These are phyloP conservation scores for Dufourea novaeangliae DNA, from an alignment of 1,140 invertebrate genomes.

Conservation along the genomic window DNA sequence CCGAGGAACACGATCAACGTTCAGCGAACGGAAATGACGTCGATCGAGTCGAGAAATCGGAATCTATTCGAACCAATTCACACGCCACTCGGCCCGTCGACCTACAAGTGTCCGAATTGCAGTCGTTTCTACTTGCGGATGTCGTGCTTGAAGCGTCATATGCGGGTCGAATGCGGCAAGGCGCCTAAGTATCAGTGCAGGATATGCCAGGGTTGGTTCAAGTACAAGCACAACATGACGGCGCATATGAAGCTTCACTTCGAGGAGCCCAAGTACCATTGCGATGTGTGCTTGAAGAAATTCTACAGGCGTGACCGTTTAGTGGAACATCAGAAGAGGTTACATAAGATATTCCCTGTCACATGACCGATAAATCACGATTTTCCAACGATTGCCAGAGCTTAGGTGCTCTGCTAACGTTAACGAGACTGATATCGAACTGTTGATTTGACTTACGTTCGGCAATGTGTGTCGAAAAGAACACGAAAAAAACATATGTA, in stretches of 20 bases:
- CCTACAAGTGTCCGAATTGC: constrained; percentile 82
- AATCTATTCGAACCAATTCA: constrained; percentile 58
- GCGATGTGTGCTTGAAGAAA: constrained; percentile 81
- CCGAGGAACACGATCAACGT: neutral
- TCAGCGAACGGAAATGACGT: neutral
- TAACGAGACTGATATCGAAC: no score
- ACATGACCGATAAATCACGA: neutral
- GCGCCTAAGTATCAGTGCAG: constrained; percentile 79
- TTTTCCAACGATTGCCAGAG: no score
- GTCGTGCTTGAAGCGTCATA: constrained; percentile 83
- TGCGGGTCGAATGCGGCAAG: constrained; percentile 80
- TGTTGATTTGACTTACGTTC: no score
- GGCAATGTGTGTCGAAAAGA: no score
- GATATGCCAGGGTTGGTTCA: constrained; percentile 77
- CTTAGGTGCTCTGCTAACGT: no score
- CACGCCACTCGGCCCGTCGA: constrained; percentile 66
- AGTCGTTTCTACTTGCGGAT: constrained; percentile 82
- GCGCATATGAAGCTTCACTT: constrained; percentile 80
- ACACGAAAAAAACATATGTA: no score
- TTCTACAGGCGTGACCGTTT: constrained; percentile 81
- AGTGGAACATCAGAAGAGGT: constrained; percentile 69
- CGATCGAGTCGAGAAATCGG: neutral
- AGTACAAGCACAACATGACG: constrained; percentile 76
- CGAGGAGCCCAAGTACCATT: constrained; percentile 82
- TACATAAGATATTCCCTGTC: constrained; percentile 57